Evolutionary conservation across 2,797 vertebrate species (phyloP).

Genomic region (Pyrocephalus nanus): DNA sequence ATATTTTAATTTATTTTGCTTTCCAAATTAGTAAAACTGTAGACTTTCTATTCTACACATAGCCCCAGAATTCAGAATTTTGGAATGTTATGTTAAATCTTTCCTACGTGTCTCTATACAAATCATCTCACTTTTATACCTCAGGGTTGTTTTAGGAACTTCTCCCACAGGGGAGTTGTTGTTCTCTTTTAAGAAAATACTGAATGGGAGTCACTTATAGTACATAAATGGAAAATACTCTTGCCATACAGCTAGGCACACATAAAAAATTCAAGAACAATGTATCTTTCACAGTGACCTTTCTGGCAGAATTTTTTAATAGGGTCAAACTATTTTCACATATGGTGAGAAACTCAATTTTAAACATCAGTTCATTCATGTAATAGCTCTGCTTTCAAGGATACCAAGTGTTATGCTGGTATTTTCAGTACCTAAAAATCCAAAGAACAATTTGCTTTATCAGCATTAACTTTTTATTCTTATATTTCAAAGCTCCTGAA

Average conservation of each 20-base stretch:
- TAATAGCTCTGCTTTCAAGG: background rate
- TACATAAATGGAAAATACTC: background rate
- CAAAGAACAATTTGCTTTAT: background rate
- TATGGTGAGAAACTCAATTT: background rate
- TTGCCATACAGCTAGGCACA: background rate
- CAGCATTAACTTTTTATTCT: background rate
- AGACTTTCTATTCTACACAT: background rate
- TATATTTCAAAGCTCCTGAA: background rate
- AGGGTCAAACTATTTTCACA: background rate
- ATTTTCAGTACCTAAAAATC: background rate
- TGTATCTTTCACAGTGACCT: background rate
- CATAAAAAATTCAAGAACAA: background rate
- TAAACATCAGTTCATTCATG: background rate
- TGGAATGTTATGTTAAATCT: background rate
- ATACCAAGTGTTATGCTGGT: background rate
- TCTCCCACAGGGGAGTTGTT: background rate
- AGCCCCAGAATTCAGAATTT: background rate
- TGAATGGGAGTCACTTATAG: background rate
- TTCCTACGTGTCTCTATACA: background rate
- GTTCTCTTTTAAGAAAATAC: background rate
- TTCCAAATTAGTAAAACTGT: background rate
- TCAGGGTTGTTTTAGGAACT: background rate
- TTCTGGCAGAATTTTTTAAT: background rate
- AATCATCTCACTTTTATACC: background rate
- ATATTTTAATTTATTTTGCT: background rate